phyloP scores from a whole-genome alignment of 2,888 invertebrate genomes.

The Agrotis clavis region DNA sequence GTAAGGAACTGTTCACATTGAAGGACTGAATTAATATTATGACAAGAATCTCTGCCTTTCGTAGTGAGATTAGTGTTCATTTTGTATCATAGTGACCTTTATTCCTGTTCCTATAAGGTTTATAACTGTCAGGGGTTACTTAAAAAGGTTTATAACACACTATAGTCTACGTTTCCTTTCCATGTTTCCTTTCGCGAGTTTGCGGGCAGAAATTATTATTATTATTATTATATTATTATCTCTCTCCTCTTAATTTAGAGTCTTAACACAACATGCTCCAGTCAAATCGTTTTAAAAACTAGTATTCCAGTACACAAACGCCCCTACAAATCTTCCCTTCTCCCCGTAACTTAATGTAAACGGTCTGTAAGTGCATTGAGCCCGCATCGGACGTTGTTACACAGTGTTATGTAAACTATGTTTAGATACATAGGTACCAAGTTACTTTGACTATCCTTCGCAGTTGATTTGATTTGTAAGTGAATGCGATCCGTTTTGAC shows the following conservation, averaged over 20 bases:
- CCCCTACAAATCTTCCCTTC: slow-evolving; percentile 8
- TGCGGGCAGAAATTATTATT: no score
- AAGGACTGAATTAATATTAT: background rate
- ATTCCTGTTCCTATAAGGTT: no score
- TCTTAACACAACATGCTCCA: background rate
- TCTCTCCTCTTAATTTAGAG: background rate
- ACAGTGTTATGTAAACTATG: slow-evolving; percentile 55
- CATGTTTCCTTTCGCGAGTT: no score
- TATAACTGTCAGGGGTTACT: no score
- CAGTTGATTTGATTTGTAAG: slow-evolving; percentile 53
- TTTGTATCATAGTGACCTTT: no score
- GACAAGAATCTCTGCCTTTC: background rate
- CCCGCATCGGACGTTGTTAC: slow-evolving; percentile 43
- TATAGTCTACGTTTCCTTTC: no score
- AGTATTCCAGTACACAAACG: background rate
- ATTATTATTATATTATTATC: no score
- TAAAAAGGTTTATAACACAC: no score
- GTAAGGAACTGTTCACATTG: slow-evolving; percentile 22
- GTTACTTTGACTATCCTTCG: slow-evolving; percentile 39
- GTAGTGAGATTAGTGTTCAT: no score
- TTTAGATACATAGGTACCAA: slow-evolving; percentile 25
- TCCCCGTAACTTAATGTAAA: slow-evolving; percentile 30
- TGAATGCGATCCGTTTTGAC: slow-evolving; percentile 27
- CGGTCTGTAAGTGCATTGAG: slow-evolving; percentile 49
- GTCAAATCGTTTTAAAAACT: background rate